Evolutionary conservation across 2,797 vertebrate species (phyloP), one percentile per base, ranked within the genome.

Genomic region (Acanthurus lineatus): DNA sequence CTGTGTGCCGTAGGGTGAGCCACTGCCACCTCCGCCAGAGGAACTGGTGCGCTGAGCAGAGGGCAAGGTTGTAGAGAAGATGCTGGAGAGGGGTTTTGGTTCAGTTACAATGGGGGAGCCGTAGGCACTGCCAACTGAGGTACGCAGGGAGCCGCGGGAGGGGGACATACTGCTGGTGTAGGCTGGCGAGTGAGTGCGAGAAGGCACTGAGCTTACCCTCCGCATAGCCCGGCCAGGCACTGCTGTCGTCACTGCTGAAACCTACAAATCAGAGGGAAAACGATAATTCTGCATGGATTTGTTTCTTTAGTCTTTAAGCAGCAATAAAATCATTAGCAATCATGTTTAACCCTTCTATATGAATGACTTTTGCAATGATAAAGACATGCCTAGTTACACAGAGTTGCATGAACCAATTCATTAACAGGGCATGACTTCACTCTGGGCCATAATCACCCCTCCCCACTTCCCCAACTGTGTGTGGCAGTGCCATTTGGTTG

Each of bases 131-230:
- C 96, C 96, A 85, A 95, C 87, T 35, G 97, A 96, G 42, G 96
- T 95, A 88, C 97, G 96, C 89, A 98, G 94, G 0, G 97, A 98
- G 19, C 97, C 97, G 67, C 97, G 95, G 1, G 97, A 97, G 0
- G 97, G 97, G 64, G 97, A 98, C 70, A 97, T 69, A 47, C 96
- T 95, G 40, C 95, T 95, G 93, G 96, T 85, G 66, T 98, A 98
- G 71, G 97, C 96, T 61, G 98, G 98, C 49, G 97, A 97, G 94
- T 97, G 98, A 6, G 97, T 96, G 93, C 97, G 94, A 85, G 97
- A 97, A 52, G 98, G 97, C 89, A 99, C 97, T 10, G 98, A 99
- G 73, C 97, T 97, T 75, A 98, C 97, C 75, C 98, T 96, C 59
- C 97, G 92, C 96, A 99, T 98, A 62, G 95, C 97, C 82, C 96